Percentiles rank a stretch among this genome's conserved stretches.
phyloP scores from a whole-genome alignment of 2,797 vertebrate genomes.

The Acrocephalus scirpaceus region DNA sequence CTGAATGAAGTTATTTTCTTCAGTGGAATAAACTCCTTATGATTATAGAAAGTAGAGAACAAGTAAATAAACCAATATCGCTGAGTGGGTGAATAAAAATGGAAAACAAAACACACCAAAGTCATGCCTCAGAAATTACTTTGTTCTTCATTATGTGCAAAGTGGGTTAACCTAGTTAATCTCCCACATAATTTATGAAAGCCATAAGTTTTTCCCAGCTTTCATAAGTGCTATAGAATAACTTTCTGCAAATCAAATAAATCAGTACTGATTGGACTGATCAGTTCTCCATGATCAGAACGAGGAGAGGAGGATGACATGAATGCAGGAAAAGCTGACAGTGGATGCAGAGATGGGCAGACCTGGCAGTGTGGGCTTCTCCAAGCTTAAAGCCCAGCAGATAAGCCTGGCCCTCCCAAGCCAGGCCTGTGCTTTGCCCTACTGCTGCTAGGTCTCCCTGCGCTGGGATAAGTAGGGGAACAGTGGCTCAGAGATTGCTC shows the following conservation, averaged over 20 bases:
- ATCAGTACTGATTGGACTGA: neutral
- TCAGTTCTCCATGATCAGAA: neutral
- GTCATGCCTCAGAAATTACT: neutral
- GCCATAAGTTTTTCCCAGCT: neutral
- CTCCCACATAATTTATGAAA: neutral
- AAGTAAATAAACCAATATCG: neutral
- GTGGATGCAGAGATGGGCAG: accelerated
- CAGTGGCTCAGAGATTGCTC: neutral
- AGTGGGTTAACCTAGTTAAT: neutral
- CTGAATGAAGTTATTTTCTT: neutral
- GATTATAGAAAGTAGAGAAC: neutral
- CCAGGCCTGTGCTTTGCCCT: accelerated
- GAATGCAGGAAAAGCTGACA: neutral
- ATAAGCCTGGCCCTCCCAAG: neutral
- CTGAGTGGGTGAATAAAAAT: neutral
- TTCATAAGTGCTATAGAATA: neutral
- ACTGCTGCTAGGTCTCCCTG: neutral
- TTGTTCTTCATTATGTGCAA: neutral
- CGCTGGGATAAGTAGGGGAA: neutral
- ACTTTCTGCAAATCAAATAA: neutral
- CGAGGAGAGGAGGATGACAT: accelerated
- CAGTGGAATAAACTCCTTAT: neutral
- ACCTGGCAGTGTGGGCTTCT: accelerated
- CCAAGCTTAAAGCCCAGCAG: neutral
- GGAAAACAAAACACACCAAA: neutral